Conservation (phyloP, 2,113 vertebrate species). For the Gallinago jamesoni region DNA sequence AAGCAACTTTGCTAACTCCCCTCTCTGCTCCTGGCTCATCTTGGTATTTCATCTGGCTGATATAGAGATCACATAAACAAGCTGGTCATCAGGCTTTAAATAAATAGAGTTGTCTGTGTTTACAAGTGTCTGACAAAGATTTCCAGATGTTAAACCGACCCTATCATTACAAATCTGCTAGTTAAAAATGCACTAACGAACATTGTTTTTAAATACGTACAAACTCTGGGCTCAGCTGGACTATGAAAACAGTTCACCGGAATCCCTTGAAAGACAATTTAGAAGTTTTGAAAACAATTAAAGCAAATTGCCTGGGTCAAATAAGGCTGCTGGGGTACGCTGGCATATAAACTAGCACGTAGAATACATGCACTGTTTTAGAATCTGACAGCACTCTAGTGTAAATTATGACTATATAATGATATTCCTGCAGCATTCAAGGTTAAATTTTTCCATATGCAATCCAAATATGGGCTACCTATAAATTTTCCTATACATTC, state of each 20-base stretch:
- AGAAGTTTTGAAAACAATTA: not conserved
- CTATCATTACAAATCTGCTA: not conserved
- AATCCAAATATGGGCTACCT: not conserved
- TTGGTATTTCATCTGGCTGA: not conserved
- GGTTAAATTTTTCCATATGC: not conserved
- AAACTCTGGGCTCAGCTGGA: not conserved
- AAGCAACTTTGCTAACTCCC: not conserved
- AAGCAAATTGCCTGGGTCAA: not conserved
- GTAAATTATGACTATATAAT: not conserved
- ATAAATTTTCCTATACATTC: not conserved
- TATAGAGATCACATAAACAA: not conserved
- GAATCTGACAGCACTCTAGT: not conserved
- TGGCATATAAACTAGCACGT: not conserved
- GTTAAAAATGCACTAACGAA: constrained; percentile 12
- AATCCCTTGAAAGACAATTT: not conserved
- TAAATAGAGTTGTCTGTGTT: constrained; percentile 26
- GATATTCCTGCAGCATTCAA: not conserved
- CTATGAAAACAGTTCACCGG: not conserved
- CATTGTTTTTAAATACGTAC: not conserved
- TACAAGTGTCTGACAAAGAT: constrained; percentile 14
- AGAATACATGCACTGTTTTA: not conserved
- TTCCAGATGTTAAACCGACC: constrained; percentile 16
- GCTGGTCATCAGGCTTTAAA: not conserved
- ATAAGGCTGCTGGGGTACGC: not conserved
- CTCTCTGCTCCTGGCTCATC: not conserved